These are phyloP conservation scores for Apis laboriosa DNA, from an alignment of 1,140 invertebrate species.

Conservation along the genomic window DNA sequence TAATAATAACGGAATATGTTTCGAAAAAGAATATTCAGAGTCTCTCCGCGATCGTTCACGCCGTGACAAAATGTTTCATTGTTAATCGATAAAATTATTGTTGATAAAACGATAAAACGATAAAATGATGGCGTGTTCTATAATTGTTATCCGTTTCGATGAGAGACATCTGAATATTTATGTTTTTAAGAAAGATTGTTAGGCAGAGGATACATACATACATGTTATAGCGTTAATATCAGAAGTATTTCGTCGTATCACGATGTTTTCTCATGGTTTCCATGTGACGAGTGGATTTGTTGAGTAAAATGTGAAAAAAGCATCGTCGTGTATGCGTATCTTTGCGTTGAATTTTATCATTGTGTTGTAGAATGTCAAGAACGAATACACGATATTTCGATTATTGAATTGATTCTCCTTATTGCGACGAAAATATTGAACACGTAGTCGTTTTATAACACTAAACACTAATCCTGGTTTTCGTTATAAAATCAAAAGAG, in stretches of 20 bases:
- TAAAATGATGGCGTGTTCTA: background rate
- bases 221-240: conserved; percentile 45
- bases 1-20: background rate
- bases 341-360: conserved; percentile 41
- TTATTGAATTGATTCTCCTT: too few relatives aligned
- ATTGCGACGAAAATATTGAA: background rate
- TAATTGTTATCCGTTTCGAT: conserved; percentile 12
- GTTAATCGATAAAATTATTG: background rate
- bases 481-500: too few relatives aligned
- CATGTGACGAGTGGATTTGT: conserved; percentile 15
- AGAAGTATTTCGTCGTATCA: conserved; percentile 45
- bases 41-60: background rate
- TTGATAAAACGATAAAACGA: background rate
- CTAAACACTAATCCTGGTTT: too few relatives aligned
- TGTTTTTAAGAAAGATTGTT: conserved; percentile 30
- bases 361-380: background rate
- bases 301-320: background rate
- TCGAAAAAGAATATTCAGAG: background rate
- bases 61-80: background rate
- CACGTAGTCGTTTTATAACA: background rate
- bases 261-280: conserved; percentile 34
- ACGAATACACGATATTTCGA: conserved; percentile 20
- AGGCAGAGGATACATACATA: background rate
- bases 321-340: background rate
- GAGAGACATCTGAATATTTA: conserved; percentile 11